Evolutionary conservation across 2,888 invertebrate species (phyloP), one percentile per base, ranked within the genome.

Genomic region (Napeogenes sylphis): DNA sequence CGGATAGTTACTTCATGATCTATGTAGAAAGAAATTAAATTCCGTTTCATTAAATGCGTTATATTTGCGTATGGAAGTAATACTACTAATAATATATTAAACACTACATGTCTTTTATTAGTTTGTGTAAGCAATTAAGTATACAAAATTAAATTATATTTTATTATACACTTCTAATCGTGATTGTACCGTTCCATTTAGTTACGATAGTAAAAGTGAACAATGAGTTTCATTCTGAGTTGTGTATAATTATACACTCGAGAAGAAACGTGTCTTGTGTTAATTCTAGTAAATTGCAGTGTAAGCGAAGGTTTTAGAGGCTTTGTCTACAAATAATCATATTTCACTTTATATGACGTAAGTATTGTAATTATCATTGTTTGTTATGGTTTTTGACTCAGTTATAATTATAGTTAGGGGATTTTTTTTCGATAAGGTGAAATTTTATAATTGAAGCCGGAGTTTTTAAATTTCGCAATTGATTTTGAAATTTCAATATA

Each of bases 181-280:
- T 30, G 51, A 51, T 5, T 51, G 51, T 51, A 30, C 51, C 51
- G 51, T 51, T 51, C 51, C 51, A 63, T 62, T 65, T 65, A 67
- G 64, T 67, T 68, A 55, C 55, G 74, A 79, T 69, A 80, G 81
- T 78, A 78, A 81, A 74, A 81, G 81, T 80, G 68, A 58, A 57
- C 35, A 12, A 30, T 45, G 30, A 35, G 21, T 35, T 38, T 21
- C 21, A 21, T 45, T 33, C 42, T 56, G 33, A 12, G 45, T 13
- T 45, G 38, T 30, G 51, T 51, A 51, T 51, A 51, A 51, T 51
- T 51, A 51, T 51, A 51, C 30, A 51, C 30, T 30, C 30, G 51
- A 51, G 51, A n/a, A 51, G 51, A 30, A 51, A 51, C 51, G 51
- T 51, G 51, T 51, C 51, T 51, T 51, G 51, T 51, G 51, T 51